These are phyloP conservation scores for Anorthoa munda DNA, from an alignment of 2,888 invertebrate genomes.

Conservation along the genomic window DNA sequence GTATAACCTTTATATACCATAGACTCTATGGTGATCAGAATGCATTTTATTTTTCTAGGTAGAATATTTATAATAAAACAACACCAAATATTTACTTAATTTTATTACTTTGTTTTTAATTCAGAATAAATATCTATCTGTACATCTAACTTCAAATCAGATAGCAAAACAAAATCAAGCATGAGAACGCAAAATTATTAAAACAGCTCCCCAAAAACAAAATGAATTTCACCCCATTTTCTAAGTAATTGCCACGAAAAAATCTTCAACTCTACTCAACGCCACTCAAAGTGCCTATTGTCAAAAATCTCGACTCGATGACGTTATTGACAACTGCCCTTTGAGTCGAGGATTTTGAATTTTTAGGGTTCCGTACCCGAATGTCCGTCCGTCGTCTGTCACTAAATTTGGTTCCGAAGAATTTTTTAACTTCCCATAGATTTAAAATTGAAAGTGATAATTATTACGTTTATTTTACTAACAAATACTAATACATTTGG, in stretches of 20 bases:
- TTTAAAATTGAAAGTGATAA: too few relatives aligned
- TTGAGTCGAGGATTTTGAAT: neutral
- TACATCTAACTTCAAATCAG: neutral
- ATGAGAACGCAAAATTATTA: neutral
- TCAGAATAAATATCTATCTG: too few relatives aligned
- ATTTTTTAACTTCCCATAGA: too few relatives aligned
- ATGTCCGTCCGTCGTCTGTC: too few relatives aligned
- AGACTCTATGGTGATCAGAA: neutral
- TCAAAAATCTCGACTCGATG: conserved; percentile 33
- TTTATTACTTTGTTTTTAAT: too few relatives aligned
- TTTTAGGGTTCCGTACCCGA: too few relatives aligned
- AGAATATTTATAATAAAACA: neutral
- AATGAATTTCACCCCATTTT: neutral
- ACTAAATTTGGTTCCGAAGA: too few relatives aligned
- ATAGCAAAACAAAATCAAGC: neutral
- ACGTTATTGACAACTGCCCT: conserved; percentile 13
- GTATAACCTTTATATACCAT: too few relatives aligned
- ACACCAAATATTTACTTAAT: too few relatives aligned
- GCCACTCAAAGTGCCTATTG: conserved; percentile 22
- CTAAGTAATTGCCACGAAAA: neutral
- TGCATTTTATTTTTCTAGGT: neutral
- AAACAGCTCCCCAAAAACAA: neutral
- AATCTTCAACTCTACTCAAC: conserved; percentile 24
- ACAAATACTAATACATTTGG: too few relatives aligned
- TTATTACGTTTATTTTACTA: too few relatives aligned